Conservation (phyloP, 2,113 vertebrate species). For the Oryzias curvinotus region DNA sequence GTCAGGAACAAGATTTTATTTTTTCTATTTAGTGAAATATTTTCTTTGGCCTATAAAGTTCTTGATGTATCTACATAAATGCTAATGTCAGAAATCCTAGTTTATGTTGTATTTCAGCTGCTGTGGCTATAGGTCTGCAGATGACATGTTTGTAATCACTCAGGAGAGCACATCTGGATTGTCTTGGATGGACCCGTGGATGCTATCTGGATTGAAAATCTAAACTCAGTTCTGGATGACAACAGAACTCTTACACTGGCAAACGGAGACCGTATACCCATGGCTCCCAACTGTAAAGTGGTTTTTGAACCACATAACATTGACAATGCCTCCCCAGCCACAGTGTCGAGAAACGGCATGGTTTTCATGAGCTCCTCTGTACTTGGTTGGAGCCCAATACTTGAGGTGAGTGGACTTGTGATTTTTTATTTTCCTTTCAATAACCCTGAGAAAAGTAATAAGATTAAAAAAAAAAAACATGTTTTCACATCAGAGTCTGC, state of each 20-base stretch:
- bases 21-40: no score
- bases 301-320: slow-evolving; percentile 97
- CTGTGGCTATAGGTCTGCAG: not conserved
- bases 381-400: slow-evolving; percentile 90
- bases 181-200: slow-evolving; percentile 97
- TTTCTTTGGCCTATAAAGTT: no score
- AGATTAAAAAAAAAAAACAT: not conserved
- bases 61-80: no score
- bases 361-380: slow-evolving; percentile 98
- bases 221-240: slow-evolving; percentile 97
- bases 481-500: no score
- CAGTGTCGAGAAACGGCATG: slow-evolving; percentile 97
- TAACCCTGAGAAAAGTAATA: not conserved
- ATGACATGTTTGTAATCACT: not conserved
- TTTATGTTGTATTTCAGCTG: not conserved
- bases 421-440: not conserved
- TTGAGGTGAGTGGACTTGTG: slow-evolving; percentile 81
- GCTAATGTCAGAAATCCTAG: no score
- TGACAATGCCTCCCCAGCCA: slow-evolving; percentile 96
- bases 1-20: no score
- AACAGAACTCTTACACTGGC: slow-evolving; percentile 93
- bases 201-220: slow-evolving; percentile 98
- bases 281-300: slow-evolving; percentile 95
- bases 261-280: slow-evolving; percentile 95
- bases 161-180: slow-evolving; percentile 97